These are phyloP conservation scores for Oenanthe oenanthe DNA, from an alignment of 2,113 vertebrate species.

Conservation along the genomic window DNA sequence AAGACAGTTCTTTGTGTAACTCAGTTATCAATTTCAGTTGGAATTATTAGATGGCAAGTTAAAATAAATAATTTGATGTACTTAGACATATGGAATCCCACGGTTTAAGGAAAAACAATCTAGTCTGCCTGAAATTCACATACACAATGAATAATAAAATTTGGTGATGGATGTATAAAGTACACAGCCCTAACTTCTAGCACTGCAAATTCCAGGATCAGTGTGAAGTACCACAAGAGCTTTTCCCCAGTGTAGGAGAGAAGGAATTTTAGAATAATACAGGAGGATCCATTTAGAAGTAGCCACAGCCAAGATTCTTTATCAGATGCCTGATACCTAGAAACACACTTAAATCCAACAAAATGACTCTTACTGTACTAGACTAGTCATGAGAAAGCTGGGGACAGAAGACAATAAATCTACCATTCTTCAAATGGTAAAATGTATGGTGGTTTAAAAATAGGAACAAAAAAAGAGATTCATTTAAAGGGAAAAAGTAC, in stretches of 20 bases:
- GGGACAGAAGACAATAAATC: not conserved
- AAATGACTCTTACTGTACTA: not conserved
- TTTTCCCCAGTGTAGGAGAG: not conserved
- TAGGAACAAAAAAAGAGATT: not conserved
- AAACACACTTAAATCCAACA: not conserved
- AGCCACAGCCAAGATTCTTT: not conserved
- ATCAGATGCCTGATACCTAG: not conserved
- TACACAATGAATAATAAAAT: not conserved
- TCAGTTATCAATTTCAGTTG: not conserved
- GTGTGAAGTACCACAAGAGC: not conserved
- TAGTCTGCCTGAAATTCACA: not conserved
- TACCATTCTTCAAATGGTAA: not conserved
- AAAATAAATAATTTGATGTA: not conserved
- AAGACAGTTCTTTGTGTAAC: not conserved
- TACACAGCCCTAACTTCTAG: not conserved
- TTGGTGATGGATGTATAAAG: not conserved
- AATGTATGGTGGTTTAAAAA: not conserved
- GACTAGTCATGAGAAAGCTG: not conserved
- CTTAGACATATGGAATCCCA: not conserved
- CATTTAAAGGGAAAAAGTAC: not conserved
- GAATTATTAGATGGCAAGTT: not conserved
- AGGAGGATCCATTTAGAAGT: not conserved
- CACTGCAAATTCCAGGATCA: not conserved
- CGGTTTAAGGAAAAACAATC: not conserved
- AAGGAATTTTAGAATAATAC: not conserved